Conservation (phyloP, 2,113 vertebrate species). For the Turnix velox region DNA sequence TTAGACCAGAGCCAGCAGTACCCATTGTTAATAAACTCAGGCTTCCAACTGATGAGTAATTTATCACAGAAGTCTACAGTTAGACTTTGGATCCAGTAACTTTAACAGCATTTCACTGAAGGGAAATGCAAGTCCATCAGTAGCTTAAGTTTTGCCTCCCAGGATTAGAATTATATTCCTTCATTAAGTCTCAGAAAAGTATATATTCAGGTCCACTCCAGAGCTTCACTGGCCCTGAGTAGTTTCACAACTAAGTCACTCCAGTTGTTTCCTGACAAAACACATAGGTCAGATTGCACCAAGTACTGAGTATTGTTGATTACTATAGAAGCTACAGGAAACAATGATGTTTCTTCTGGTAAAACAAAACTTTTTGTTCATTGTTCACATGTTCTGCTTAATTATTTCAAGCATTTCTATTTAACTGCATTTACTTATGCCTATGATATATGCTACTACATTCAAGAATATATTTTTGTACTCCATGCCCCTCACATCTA, state of each 20-base stretch:
- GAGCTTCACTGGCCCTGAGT: neutral
- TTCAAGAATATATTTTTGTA: neutral
- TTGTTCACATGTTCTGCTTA: neutral
- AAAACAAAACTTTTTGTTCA: neutral
- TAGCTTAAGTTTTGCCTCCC: neutral
- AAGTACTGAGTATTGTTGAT: neutral
- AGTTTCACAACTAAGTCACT: neutral
- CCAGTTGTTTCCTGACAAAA: neutral
- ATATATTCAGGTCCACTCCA: neutral
- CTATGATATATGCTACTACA: neutral
- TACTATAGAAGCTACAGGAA: neutral
- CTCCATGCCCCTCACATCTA: accelerated
- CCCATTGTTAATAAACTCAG: neutral
- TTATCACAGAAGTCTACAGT: neutral
- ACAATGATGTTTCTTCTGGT: neutral
- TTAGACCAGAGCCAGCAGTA: neutral
- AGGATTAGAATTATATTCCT: neutral
- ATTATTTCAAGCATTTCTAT: neutral
- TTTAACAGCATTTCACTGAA: neutral
- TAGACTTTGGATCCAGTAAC: neutral
- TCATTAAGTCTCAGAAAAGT: neutral
- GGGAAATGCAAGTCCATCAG: neutral
- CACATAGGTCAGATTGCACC: neutral
- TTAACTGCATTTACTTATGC: neutral
- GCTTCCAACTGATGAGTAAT: neutral